Evolutionary conservation across 2,113 vertebrate genomes (phyloP), one percentile per base, ranked within the genome.

Genomic region (Haemorhous mexicanus): DNA sequence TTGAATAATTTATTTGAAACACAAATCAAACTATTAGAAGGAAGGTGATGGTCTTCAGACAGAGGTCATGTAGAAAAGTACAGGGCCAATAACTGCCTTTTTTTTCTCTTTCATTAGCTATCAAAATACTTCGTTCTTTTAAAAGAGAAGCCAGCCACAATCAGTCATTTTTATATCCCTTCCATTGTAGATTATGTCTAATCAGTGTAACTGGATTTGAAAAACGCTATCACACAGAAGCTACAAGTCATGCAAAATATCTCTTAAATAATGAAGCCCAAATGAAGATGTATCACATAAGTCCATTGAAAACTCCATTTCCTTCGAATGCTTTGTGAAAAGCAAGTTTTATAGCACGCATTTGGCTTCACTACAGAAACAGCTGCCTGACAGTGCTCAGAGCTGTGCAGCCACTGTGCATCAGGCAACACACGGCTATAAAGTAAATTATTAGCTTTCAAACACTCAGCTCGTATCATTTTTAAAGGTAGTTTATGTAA

Each of bases 1-100:
- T 63, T 97, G 94, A 95, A 91, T 95, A 94, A 96, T 95, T 96
- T 95, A 94, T 95, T 93, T 17, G 1, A 93, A 94, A 95, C 89
- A 95, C 80, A 95, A 94, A 97, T 94, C 72, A 87, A 78, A 90
- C 75, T 91, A 91, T 94, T 88, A 91, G 82, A 91, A 88, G 91
- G 82, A 95, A 94, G 70, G 90, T 94, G 87, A 93, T 90, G 82
- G 72, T 93, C 85, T 94, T 93, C 79, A 88, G 67, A 67, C 79
- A 90, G 82, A 95, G 92, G 93, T 96, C 90, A 91, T 37, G 52
- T 46, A 67, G 82, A 90, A 95, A 88, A 83, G 50, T 47, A 67
- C 39, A 66, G 62, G 82, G 21, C 58, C 21, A 83, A 83, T 73
- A 89, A 73, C 49, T 44, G 13, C 23, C 19, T 76, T 91, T 89